Conservation (phyloP, 2,888 invertebrate genomes). For the Folsomia manolachei region DNA sequence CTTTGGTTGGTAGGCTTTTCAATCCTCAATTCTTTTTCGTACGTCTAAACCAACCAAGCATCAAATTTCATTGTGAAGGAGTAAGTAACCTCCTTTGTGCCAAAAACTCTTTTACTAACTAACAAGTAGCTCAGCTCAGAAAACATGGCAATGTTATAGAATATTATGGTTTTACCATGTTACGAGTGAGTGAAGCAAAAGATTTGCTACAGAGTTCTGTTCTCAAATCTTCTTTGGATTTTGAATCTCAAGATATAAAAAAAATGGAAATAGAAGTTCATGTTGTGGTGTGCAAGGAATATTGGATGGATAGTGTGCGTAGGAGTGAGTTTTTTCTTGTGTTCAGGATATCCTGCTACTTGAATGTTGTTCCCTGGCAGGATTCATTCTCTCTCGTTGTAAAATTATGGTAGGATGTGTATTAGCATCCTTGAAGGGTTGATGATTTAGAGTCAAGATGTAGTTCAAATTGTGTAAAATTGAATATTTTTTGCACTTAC, state of each 20-base stretch:
- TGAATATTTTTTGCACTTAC: neutral
- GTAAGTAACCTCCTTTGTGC: neutral
- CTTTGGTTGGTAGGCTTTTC: neutral
- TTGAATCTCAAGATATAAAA: neutral
- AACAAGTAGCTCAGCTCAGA: neutral
- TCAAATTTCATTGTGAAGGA: neutral
- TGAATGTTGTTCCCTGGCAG: neutral
- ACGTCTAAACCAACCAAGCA: neutral
- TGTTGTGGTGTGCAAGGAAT: neutral
- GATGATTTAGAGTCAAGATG: too few relatives aligned
- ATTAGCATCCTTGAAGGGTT: too few relatives aligned
- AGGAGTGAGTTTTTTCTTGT: neutral
- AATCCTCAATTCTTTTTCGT: neutral
- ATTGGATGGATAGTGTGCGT: neutral
- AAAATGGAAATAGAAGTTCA: neutral
- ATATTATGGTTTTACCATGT: too few relatives aligned
- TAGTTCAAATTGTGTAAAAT: neutral
- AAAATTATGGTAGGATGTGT: neutral
- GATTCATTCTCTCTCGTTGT: neutral
- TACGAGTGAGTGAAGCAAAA: neutral
- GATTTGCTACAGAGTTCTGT: slow-evolving; percentile 8
- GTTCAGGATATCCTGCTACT: slow-evolving; percentile 3
- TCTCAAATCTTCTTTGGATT: neutral
- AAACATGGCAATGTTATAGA: too few relatives aligned
- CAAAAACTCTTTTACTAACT: neutral